Base-by-base conservation (phyloP, 2,797 vertebrate genomes). In the Smutsia temminckii region DNA sequence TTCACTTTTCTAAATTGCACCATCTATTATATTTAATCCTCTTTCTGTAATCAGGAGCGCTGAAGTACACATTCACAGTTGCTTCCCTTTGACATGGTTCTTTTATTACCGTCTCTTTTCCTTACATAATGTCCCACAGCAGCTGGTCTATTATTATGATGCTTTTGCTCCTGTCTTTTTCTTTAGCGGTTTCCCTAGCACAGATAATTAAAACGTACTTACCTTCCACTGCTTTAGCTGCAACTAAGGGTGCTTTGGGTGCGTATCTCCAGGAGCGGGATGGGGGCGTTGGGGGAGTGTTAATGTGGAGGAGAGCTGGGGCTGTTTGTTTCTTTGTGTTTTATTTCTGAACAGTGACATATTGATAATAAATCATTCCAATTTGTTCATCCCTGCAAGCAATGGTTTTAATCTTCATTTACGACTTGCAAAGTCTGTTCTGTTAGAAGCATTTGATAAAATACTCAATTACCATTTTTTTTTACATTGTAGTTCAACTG, bases 371-470 rank as follows among this genome's bases (percentile, higher is more conserved):
- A 99, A 99, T 99, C 98, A 99, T 98, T 98, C 97, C 98, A 98
- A 98, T 99, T 99, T 99, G 98, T 98, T 98, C 98, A 97, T 98
- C 97, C 97, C 98, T 98, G 97, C 97, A 98, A 98, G 98, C 98
- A 98, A 98, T 97, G 98, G 98, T 98, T 99, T 99, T 99, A 99
- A 99, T 99, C 98, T 99, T 99, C 98, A 99, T 99, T 99, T 98
- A 98, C 71, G 97, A 98, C 98, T 99, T 97, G 98, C 98, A 98
- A 98, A 98, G 98, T 98, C 98, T 97, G 92, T 99, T 99, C 98
- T 98, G 98, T 98, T 98, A 98, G 98, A 98, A 98, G 98, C 96
- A 53, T 99, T 98, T 98, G 98, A 99, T 99, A 99, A 99, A 99
- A 99, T 98, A 98, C 98, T 98, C 98, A 98, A 98, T 99, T 99